Conservation (phyloP, 2,113 vertebrate genomes). For the Mastomys natalensis region DNA sequence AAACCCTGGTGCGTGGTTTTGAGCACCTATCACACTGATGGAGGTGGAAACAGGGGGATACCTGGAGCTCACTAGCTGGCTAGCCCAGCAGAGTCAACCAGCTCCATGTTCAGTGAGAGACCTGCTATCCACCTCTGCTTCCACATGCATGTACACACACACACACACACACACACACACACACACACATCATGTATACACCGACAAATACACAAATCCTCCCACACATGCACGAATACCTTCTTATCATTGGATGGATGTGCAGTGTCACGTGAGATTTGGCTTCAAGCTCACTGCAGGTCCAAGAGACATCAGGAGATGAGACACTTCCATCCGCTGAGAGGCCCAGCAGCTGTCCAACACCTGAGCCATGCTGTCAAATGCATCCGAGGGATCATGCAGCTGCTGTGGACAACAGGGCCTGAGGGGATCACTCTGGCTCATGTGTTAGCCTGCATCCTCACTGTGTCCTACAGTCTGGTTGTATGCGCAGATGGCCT, state of each 20-base stretch:
- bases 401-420: not conserved
- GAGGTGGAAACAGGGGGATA: not conserved
- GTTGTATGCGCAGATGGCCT: not conserved
- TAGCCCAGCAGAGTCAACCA: not conserved
- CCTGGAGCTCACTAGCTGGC: not conserved
- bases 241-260: not conserved
- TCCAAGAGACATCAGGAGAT: not conserved
- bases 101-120: not conserved
- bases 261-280: not conserved
- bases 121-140: not conserved
- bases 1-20: not conserved
- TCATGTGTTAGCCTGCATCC: not conserved
- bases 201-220: not conserved
- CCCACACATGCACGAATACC: not conserved
- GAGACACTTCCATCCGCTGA: not conserved
- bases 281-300: not conserved
- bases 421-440: not conserved
- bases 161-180: not conserved
- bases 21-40: not conserved
- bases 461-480: not conserved
- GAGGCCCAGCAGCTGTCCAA: not conserved
- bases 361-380: not conserved
- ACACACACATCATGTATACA: not conserved
- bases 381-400: not conserved
- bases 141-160: not conserved